A percentile compares a stretch with the other conserved stretches of the same genome.
These are phyloP conservation scores for Periophthalmodon schlosseri DNA, from an alignment of 2,113 vertebrate genomes.

Conservation along the genomic window DNA sequence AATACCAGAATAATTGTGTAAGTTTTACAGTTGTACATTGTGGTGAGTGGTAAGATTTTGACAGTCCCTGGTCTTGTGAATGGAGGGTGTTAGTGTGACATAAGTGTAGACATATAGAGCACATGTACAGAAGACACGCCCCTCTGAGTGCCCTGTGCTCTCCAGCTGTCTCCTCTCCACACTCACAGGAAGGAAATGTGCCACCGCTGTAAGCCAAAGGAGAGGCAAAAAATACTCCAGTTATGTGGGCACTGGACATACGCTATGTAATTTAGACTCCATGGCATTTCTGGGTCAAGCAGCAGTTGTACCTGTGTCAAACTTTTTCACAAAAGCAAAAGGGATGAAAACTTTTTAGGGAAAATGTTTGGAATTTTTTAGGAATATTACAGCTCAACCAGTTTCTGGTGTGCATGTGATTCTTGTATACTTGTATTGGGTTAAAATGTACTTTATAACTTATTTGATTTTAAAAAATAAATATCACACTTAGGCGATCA, in stretches of 20 bases:
- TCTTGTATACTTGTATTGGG: no score
- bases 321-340: neutral
- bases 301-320: neutral
- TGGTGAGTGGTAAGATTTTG: neutral
- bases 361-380: neutral
- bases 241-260: neutral
- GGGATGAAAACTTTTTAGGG: neutral
- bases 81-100: neutral
- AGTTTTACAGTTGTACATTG: neutral
- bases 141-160: constrained; percentile 23
- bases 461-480: no score
- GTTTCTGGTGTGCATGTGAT: no score
- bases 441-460: no score
- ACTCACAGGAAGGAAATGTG: constrained; percentile 37
- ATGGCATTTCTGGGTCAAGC: constrained; percentile 2
- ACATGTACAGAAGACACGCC: neutral
- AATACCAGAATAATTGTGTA: no score
- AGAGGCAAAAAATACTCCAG: constrained; percentile 3
- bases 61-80: neutral
- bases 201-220: constrained; percentile 18
- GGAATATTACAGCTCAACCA: no score
- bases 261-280: neutral
- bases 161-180: constrained; percentile 36
- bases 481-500: neutral
- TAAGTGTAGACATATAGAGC: constrained; percentile 10